These are phyloP conservation scores for Miichthys miiuy DNA, from an alignment of 2,797 vertebrate genomes.

Conservation along the genomic window DNA sequence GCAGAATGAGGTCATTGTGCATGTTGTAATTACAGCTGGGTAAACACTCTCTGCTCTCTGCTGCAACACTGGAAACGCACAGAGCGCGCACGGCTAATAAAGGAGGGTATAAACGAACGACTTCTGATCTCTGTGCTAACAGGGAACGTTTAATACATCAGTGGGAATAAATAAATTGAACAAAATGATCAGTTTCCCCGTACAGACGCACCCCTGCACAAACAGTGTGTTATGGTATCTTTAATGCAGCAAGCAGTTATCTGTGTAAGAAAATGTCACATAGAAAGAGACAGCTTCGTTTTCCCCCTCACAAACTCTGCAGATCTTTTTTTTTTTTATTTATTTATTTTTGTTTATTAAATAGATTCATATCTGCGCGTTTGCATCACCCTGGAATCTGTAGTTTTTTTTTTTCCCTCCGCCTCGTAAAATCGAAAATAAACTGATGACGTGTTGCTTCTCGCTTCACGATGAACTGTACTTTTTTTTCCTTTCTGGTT, in stretches of 20 bases:
- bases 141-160: constrained; percentile 53
- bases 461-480: constrained; percentile 45
- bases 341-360: constrained; percentile 56
- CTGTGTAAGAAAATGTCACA: constrained; percentile 66
- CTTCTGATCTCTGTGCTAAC: constrained; percentile 31
- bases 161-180: constrained; percentile 58
- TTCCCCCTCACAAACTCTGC: constrained; percentile 57
- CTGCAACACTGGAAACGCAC: constrained; percentile 50
- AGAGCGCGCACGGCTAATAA: constrained; percentile 13
- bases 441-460: constrained; percentile 60
- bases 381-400: constrained; percentile 43
- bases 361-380: constrained; percentile 40
- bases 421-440: constrained; percentile 31
- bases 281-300: constrained; percentile 59
- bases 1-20: constrained; percentile 76
- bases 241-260: constrained; percentile 50
- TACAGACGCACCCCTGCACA: constrained; percentile 33
- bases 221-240: constrained; percentile 51
- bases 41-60: constrained; percentile 61
- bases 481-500: constrained; percentile 23
- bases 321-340: constrained; percentile 37
- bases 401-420: constrained; percentile 36
- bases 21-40: constrained; percentile 76
- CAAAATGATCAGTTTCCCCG: constrained; percentile 38
- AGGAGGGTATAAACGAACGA: neutral